Evolutionary conservation across 2,113 vertebrate genomes (phyloP), one percentile per base, ranked within the genome.

Genomic region (Lepus americanus): DNA sequence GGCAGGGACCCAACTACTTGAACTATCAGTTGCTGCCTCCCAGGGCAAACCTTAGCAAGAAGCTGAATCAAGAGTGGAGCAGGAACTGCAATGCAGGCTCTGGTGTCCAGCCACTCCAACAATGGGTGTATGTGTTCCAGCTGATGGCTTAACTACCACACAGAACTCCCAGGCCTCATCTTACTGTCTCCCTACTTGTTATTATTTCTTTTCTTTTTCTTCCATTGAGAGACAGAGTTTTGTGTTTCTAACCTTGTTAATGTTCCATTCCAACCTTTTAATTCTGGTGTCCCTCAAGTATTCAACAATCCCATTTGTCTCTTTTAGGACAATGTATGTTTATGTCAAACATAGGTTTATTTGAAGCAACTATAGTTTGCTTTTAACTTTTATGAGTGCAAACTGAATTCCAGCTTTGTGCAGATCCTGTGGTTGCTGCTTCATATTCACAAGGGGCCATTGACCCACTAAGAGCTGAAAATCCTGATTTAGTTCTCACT

Each of bases 161-260:
- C 55, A 13, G 19, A 59, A 14, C 55, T 19, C 17, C 55, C 17
- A 11, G 55, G 55, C 55, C 9, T 59, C 55, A 59, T 59, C 3
- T 17, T 14, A 59, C 55, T 9, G 3, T 69, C 59, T n/a, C 33
- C 31, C 9, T 25, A 29, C 36, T 31, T 12, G 31, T 23, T 5
- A 4, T 12, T 22, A 25, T 19, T 27, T 25, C 20, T 7, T 19
- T 27, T 25, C 20, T 7, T 29, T 76, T 25, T 13, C 5, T 20
- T 25, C 4, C 20, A 6, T 49, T 66, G 29, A 27, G 61, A 39
- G n/a, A n/a, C 31, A 12, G 5, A 1, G 9, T 16, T 86, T 49
- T 27, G 3, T 1, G 5, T 19, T n/a, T 17, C 20, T 79, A 13
- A 5, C n/a, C 53, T 80, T 27, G 16, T 36, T 4, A 7, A 0